Conservation (phyloP, 1,140 invertebrate species). For the Listronotus oregonensis region DNA sequence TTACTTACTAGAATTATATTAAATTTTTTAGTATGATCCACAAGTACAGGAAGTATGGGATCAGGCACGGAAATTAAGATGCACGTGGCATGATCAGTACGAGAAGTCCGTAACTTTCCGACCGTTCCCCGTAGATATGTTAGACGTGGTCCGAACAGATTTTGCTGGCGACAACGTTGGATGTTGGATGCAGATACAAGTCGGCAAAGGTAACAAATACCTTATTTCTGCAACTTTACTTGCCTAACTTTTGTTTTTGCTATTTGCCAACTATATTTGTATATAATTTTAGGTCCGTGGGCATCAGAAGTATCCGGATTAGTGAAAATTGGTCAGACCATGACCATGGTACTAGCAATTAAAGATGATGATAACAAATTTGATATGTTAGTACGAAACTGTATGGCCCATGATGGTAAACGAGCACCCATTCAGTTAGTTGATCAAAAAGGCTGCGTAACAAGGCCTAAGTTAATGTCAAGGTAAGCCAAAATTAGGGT, state of each 20-base stretch:
- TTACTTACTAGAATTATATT: too few species aligned
- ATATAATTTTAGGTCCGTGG: conserved; percentile 76
- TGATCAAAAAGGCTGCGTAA: conserved; percentile 90
- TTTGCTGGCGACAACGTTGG: conserved; percentile 95
- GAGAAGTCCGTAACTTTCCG: conserved; percentile 94
- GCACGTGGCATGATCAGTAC: conserved; percentile 95
- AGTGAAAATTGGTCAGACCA: conserved; percentile 94
- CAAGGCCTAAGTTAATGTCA: conserved; percentile 90
- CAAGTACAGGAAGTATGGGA: conserved; percentile 97
- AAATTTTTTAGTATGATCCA: conserved; percentile 78
- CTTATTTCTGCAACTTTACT: too few species aligned
- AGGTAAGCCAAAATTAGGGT: conserved; percentile 35
- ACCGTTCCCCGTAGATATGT: conserved; percentile 94
- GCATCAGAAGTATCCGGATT: conserved; percentile 92
- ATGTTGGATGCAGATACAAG: conserved; percentile 94
- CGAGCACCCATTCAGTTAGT: conserved; percentile 93
- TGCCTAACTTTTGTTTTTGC: too few species aligned
- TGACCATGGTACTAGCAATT: conserved; percentile 96
- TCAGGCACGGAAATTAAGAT: conserved; percentile 87
- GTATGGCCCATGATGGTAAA: conserved; percentile 93
- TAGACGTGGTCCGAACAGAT: conserved; percentile 90
- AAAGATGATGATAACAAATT: conserved; percentile 96
- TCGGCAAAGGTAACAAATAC: conserved; percentile 81
- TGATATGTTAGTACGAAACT: conserved; percentile 93
- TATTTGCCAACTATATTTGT: neutral